Evolutionary conservation across 1,140 invertebrate genomes (phyloP), one percentile per base, ranked within the genome.

Genomic region (Drosophila pectinifera): DNA sequence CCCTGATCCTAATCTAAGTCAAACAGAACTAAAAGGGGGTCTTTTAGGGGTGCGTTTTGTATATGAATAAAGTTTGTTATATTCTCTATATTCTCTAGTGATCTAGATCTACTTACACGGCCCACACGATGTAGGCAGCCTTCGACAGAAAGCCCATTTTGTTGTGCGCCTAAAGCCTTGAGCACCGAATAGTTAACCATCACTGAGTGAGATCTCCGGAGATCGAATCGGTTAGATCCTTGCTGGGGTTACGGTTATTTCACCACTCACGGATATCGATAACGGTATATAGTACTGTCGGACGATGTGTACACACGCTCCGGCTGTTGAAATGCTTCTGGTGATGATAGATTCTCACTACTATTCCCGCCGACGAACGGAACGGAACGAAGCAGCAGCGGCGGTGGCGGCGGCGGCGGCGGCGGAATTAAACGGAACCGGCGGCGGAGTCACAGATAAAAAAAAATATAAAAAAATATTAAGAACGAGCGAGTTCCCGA

Each of bases 101-200:
- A n/a, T n/a, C n/a, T n/a, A n/a, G n/a, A 61, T 31, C 10, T 16
- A 95, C 95, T 95, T 93, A 96, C 95, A 96, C 95, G 93, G 94
- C 95, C 93, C 95, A 96, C 88, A 96, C 93, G 80, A 95, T 95
- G 91, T 95, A 95, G 70, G 95, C 94, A 56, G 95, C 95, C 91
- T 95, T 96, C 54, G 95, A 95, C 76, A 95, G 94, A 88, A 95
- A 94, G 73, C 95, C 95, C 94, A 95, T 95, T 51, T 61, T 69
- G 84, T 26, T 53, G 59, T 36, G 56, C 51, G 54, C 67, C 61
- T 49, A 68, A 65, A 73, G 68, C 43, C 55, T 89, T 77, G n/a
- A 67, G 48, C 55, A 46, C 10, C 28, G 41, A 73, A 70, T 51
- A 48, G 57, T 88, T 70, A 54, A 77, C 49, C 84, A 89, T 89